These are phyloP conservation scores for Falco biarmicus DNA, from an alignment of 2,797 vertebrate genomes.

Conservation along the genomic window DNA sequence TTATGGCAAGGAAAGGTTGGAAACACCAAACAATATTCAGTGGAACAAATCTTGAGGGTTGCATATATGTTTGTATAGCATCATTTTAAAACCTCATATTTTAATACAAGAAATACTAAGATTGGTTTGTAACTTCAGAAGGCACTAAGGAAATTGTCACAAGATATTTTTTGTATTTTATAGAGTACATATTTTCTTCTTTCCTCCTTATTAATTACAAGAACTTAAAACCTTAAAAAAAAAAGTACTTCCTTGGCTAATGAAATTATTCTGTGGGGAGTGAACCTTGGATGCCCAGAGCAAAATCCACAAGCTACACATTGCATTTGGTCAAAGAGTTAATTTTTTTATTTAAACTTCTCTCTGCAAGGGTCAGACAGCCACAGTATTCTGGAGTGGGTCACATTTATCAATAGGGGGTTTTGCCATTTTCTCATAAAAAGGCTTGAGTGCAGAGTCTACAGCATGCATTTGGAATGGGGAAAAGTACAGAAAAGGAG, in stretches of 20 bases:
- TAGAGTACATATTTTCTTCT: background rate
- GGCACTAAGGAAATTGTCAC: background rate
- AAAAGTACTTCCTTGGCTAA: fast-evolving
- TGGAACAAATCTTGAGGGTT: background rate
- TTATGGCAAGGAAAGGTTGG: background rate
- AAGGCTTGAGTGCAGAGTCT: background rate
- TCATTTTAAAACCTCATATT: background rate
- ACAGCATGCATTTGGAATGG: background rate
- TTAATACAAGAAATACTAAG: background rate
- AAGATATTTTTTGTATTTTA: background rate
- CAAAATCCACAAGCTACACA: background rate
- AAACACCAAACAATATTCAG: background rate
- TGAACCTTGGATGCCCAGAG: background rate
- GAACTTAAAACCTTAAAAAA: background rate
- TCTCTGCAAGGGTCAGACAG: background rate
- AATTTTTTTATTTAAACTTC: background rate
- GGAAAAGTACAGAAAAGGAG: background rate
- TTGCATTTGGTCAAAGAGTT: background rate
- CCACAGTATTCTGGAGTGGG: background rate
- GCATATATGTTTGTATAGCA: background rate
- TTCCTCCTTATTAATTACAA: background rate
- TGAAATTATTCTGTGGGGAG: background rate
- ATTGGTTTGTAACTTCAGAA: background rate
- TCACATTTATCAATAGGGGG: background rate
- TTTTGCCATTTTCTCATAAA: background rate